A percentile compares a stretch with the other conserved stretches of the same genome.
These are phyloP conservation scores for Pimpla rufipes DNA, from an alignment of 2,888 invertebrate species.

Conservation along the genomic window DNA sequence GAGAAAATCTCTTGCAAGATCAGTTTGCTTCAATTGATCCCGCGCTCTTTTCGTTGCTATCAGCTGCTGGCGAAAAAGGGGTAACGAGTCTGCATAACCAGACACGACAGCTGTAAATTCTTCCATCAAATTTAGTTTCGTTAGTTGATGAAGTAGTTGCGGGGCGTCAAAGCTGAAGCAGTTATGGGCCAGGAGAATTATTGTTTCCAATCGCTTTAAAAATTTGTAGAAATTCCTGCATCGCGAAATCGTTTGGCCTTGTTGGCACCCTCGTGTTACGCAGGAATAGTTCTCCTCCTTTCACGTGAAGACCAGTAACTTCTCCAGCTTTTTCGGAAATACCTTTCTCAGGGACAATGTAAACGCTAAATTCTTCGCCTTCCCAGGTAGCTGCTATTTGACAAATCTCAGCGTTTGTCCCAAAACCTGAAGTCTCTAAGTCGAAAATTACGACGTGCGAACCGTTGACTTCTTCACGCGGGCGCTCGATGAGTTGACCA, in stretches of 20 bases:
- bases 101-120: conserved; percentile 11
- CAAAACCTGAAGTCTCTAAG: not conserved
- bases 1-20: conserved; percentile 1
- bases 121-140: conserved; percentile 7
- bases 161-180: conserved; percentile 12
- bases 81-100: conserved; percentile 4
- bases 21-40: not conserved
- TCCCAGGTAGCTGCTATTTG: conserved; percentile 4
- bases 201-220: conserved; percentile 9
- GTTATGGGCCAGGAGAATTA: conserved; percentile 14
- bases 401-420: not conserved
- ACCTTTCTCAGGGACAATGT: conserved; percentile 23
- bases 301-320: conserved; percentile 39
- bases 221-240: conserved; percentile 36
- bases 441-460: conserved; percentile 12
- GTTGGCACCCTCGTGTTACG: conserved; percentile 25
- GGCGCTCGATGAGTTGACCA: not conserved
- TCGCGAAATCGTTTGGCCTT: conserved; percentile 26
- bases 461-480: not conserved
- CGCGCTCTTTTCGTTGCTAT: not conserved
- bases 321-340: conserved; percentile 13
- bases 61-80: conserved; percentile 6
- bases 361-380: conserved; percentile 36
- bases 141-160: conserved; percentile 4
- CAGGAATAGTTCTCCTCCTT: conserved; percentile 31